Evolutionary conservation across 1,140 invertebrate species (phyloP).

Genomic region (Bombus polaris): DNA sequence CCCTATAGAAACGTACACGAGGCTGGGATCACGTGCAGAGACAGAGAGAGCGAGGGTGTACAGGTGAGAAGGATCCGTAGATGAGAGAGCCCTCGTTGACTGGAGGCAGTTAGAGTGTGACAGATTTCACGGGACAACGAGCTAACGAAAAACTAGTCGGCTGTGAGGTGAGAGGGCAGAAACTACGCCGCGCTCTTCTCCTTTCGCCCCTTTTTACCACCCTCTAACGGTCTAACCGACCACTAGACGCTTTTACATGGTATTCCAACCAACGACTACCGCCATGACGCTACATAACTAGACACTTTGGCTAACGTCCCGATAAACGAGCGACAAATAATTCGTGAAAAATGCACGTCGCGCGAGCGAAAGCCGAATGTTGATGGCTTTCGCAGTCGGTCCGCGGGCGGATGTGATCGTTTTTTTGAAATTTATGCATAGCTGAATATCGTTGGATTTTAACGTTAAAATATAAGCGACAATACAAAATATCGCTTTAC

Average conservation of each 20-base stretch:
- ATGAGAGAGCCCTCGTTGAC: conserved; percentile 29
- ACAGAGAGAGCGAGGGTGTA: conserved; percentile 36
- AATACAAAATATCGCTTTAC: too few species aligned
- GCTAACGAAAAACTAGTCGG: conserved; percentile 80
- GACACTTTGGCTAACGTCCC: conserved; percentile 47
- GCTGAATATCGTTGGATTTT: not conserved
- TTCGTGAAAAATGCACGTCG: not conserved
- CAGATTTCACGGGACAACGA: conserved; percentile 79
- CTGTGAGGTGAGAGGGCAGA: conserved; percentile 75
- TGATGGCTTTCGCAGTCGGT: too few species aligned
- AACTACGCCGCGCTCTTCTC: conserved; percentile 49
- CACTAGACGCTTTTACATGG: conserved; percentile 50
- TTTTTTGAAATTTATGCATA: not conserved
- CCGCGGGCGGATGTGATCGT: not conserved
- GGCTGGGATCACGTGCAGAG: not conserved
- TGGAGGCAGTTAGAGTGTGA: conserved; percentile 69
- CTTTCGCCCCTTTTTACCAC: not conserved
- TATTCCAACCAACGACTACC: conserved; percentile 19
- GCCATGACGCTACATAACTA: conserved; percentile 12
- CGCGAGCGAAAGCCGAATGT: too few species aligned
- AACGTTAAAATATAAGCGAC: not conserved
- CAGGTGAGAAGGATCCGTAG: conserved; percentile 11
- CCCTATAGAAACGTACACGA: not conserved
- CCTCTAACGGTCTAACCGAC: conserved; percentile 1
- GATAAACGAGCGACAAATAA: conserved; percentile 33